A percentile compares a stretch with the other conserved stretches of the same genome.
Conservation (phyloP, 2,797 vertebrate genomes). For the Podarcis siculus region DNA sequence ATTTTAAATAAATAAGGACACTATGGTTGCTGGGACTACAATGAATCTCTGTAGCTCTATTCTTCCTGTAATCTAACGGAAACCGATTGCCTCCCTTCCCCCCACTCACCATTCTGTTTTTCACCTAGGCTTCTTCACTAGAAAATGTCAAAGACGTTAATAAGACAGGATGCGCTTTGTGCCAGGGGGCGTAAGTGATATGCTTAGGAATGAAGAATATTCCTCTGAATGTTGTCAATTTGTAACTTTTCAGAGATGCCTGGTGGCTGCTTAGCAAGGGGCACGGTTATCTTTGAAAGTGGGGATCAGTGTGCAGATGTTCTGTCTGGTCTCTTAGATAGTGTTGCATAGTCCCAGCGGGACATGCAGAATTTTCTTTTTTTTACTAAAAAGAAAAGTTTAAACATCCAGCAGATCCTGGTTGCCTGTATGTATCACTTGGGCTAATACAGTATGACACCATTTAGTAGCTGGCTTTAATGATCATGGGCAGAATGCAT, state of each 20-base stretch:
- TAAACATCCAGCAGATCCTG: constrained; percentile 34
- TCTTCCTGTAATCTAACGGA: constrained; percentile 37
- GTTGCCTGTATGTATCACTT: constrained; percentile 39
- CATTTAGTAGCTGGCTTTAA: constrained; percentile 7
- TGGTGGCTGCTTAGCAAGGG: constrained; percentile 62
- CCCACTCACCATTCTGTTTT: constrained; percentile 50
- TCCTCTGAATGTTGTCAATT: constrained; percentile 69
- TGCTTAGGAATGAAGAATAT: constrained; percentile 71
- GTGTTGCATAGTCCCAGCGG: constrained; percentile 56
- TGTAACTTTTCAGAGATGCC: constrained; percentile 67
- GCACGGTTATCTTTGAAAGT: constrained; percentile 11
- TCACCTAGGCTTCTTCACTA: constrained; percentile 59
- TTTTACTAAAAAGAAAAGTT: constrained; percentile 41
- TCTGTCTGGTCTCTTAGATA: constrained; percentile 60
- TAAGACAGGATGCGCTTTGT: constrained; percentile 63
- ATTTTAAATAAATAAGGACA: too few species aligned
- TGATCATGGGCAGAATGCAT: not conserved
- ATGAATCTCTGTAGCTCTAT: constrained; percentile 37
- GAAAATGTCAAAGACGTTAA: constrained; percentile 64
- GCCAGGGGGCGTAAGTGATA: constrained; percentile 61
- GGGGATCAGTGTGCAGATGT: constrained; percentile 52
- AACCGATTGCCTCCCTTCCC: constrained; percentile 38
- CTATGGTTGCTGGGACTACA: constrained; percentile 12
- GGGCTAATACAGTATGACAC: constrained; percentile 15
- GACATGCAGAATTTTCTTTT: constrained; percentile 53